Evolutionary conservation across 2,113 vertebrate genomes (phyloP), one percentile per base, ranked within the genome.

Genomic region (Trogon surrucura): DNA sequence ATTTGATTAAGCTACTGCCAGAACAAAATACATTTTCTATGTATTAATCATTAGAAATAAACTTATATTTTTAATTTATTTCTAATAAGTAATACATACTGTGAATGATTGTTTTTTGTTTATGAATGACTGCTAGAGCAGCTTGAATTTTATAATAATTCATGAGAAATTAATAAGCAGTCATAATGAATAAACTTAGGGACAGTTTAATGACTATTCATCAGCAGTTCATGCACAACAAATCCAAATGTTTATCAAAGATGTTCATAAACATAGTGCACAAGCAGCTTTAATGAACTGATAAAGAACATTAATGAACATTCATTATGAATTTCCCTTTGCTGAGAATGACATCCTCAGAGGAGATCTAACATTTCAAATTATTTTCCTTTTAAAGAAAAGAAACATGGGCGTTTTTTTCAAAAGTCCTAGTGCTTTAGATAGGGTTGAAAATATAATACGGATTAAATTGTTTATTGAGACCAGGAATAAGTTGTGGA

Each of bases 171-270:
- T 95, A 96, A 96, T 95, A 96, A 96, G 71, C 80, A 90, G 83
- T 95, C 95, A 96, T 96, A 95, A 93, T 96, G 92, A 97, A 96
- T 96, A 97, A 97, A 97, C 81, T 95, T 96, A 80, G 84, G 95
- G 96, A 96, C 95, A 95, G 79, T 97, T 96, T 96, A 97, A 97
- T 96, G 95, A 96, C 95, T 97, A 97, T 97, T 97, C 91, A 96
- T 96, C 91, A 97, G 78, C 65, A 95, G 82, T 81, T 97, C 96
- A 97, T 97, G 96, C 96, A 97, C 86, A 95, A 89, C 93, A 95
- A 96, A 97, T 97, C 95, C 95, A 96, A 97, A 95, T 96, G 95
- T 97, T 97, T 97, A 96, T 96, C 95, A 96, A 94, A 97, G 93
- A 97, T 96, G 93, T 96, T 97, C 88, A 96, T 97, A 96, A 97